Conservation (phyloP, 2,888 invertebrate genomes). For the Acleris emargana region DNA sequence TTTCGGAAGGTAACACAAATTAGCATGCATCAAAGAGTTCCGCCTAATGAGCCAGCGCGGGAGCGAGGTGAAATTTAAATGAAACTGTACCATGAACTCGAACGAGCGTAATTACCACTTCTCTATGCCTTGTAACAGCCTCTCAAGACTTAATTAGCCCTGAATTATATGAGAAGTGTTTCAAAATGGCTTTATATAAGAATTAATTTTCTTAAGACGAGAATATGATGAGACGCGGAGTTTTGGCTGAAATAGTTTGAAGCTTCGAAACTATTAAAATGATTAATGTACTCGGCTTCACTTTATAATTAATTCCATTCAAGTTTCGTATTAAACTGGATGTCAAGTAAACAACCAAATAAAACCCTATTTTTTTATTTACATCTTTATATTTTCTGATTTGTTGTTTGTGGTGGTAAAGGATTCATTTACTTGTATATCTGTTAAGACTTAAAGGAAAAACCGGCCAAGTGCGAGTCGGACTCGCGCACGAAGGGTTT, state of each 20-base stretch:
- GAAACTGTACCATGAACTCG: conserved; percentile 55
- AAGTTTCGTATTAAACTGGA: no score
- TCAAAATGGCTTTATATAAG: conserved; percentile 38
- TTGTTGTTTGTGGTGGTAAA: no score
- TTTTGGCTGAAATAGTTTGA: neutral
- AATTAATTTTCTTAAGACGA: conserved; percentile 19
- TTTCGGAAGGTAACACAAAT: conserved; percentile 54
- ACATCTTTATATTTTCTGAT: no score
- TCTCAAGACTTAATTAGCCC: conserved; percentile 70
- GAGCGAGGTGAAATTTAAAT: conserved; percentile 70
- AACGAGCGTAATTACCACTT: conserved; percentile 70
- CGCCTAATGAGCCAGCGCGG: conserved; percentile 61
- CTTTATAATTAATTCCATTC: no score
- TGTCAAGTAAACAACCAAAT: no score
- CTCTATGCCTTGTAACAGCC: conserved; percentile 62
- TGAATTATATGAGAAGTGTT: conserved; percentile 56
- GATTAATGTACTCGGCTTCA: neutral
- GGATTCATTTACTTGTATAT: no score
- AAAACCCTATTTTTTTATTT: no score
- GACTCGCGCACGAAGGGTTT: no score
- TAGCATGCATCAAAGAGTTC: conserved; percentile 69
- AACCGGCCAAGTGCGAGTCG: no score
- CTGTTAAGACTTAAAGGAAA: no score
- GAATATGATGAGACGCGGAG: neutral
- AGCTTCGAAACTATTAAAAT: neutral